Evolutionary conservation across 2,113 vertebrate genomes (phyloP).

Genomic region (Buteo buteo): DNA sequence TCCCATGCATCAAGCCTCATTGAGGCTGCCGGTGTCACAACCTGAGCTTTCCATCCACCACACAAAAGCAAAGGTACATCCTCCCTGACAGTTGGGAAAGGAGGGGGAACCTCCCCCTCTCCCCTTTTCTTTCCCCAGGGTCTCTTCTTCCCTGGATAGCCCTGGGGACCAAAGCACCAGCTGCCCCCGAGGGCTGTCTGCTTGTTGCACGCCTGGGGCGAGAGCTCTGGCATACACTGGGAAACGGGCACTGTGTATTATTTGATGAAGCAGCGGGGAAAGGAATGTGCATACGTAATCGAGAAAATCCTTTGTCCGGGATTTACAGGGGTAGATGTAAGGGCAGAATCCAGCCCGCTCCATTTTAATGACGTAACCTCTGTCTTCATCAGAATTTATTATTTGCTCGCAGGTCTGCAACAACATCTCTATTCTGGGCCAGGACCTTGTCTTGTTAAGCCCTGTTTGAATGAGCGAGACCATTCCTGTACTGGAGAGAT

Average conservation of each 20-base stretch:
- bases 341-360: not conserved
- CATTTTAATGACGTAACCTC: not conserved
- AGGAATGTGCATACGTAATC: conserved; percentile 5
- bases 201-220: not conserved
- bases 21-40: not conserved
- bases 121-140: not conserved
- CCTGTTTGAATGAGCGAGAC: not conserved
- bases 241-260: not conserved
- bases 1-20: accelerated
- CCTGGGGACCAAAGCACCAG: not conserved
- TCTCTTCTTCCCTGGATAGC: not conserved
- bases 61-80: not conserved
- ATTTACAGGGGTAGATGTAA: not conserved
- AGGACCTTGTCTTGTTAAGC: not conserved
- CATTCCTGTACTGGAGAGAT: not conserved
- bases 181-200: not conserved
- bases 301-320: not conserved
- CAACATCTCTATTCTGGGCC: not conserved
- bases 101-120: too few relatives aligned
- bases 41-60: not conserved
- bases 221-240: accelerated
- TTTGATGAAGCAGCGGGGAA: not conserved
- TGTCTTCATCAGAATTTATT: conserved; percentile 13
- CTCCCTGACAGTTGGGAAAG: not conserved
- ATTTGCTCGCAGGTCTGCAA: not conserved